A percentile compares a stretch with the other conserved stretches of the same genome.
Conservation (phyloP, 1,140 invertebrate genomes). For the Drosophila leontia region DNA sequence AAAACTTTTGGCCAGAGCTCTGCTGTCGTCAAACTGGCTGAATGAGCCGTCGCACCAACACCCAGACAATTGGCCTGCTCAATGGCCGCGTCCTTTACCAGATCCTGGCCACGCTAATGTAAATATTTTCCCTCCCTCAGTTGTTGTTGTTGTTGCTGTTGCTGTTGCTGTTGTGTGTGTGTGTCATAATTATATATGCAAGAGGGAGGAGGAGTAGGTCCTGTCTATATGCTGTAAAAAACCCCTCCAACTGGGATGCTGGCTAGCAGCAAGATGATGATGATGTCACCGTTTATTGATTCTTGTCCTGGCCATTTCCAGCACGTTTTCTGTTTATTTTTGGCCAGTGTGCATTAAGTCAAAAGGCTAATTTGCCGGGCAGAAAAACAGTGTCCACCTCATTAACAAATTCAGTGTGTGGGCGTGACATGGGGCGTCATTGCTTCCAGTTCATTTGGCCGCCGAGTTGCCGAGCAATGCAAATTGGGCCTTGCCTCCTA, state of each 20-base stretch:
- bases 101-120: slow-evolving; percentile 72
- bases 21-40: slow-evolving; percentile 82
- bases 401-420: slow-evolving; percentile 67
- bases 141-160: slow-evolving; percentile 26
- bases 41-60: slow-evolving; percentile 59
- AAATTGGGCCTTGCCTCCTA: slow-evolving; percentile 58
- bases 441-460: slow-evolving; percentile 66
- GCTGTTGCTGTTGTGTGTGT: slow-evolving; percentile 40
- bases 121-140: slow-evolving; percentile 64
- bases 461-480: slow-evolving; percentile 42
- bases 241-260: slow-evolving; percentile 26
- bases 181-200: slow-evolving; percentile 79
- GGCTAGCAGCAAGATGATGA: slow-evolving; percentile 19
- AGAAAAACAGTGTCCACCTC: slow-evolving; percentile 31
- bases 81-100: slow-evolving; percentile 47
- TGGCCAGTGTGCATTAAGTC: slow-evolving; percentile 51
- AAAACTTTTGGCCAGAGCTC: slow-evolving; percentile 49
- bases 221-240: slow-evolving; percentile 61
- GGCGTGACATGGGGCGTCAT: slow-evolving; percentile 54
- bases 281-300: slow-evolving; percentile 82
- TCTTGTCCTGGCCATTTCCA: slow-evolving; percentile 46
- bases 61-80: slow-evolving; percentile 76
- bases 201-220: not conserved
- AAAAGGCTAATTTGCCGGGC: slow-evolving; percentile 58
- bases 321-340: slow-evolving; percentile 64